phyloP scores from a whole-genome alignment of 2,797 vertebrate genomes.

The Acanthis flammea region DNA sequence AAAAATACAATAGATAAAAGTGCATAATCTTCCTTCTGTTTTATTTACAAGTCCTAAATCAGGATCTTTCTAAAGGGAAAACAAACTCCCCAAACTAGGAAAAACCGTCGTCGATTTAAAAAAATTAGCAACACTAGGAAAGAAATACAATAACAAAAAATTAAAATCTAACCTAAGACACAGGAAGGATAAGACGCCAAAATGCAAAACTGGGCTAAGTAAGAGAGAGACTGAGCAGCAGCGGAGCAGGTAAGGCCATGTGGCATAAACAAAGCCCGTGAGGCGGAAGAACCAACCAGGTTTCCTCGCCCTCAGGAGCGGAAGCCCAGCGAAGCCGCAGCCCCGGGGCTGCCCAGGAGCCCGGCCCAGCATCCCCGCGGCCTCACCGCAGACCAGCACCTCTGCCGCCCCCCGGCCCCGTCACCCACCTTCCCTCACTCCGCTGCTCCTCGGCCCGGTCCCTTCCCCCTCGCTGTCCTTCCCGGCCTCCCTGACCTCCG shows the following conservation, averaged over 20 bases:
- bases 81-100: accelerated
- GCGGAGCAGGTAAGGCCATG: neutral
- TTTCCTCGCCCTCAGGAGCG: neutral
- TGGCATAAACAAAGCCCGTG: neutral
- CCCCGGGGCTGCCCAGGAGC: neutral
- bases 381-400: neutral
- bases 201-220: accelerated
- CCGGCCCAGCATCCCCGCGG: neutral
- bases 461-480: too few species aligned
- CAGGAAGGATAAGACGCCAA: neutral
- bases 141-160: neutral
- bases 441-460: neutral
- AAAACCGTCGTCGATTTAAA: accelerated
- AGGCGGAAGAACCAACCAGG: accelerated
- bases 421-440: too few species aligned
- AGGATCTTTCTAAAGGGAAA: neutral
- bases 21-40: neutral
- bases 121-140: accelerated
- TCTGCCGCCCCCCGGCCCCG: accelerated
- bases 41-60: neutral
- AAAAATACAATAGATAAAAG: accelerated
- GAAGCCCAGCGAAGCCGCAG: too few species aligned
- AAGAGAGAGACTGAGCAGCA: neutral
- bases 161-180: neutral
- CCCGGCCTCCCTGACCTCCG: neutral